Conservation (phyloP, 2,797 vertebrate species). For the Poliocrania exsul region DNA sequence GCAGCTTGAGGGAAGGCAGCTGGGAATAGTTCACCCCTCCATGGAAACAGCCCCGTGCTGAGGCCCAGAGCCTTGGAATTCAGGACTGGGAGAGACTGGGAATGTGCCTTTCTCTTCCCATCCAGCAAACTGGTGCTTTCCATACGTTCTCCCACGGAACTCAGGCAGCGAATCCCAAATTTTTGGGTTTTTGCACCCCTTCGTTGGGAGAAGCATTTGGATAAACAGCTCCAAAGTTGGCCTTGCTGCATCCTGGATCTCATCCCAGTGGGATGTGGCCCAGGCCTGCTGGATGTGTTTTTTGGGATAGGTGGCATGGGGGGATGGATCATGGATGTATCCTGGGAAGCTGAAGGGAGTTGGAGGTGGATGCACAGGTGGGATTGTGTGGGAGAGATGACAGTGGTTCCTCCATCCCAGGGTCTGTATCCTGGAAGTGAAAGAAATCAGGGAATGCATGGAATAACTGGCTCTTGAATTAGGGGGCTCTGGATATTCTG, state of each 20-base stretch:
- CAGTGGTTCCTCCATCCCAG: background rate
- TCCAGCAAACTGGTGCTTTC: background rate
- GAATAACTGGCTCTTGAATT: background rate
- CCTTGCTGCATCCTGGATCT: background rate
- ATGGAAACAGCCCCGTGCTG: background rate
- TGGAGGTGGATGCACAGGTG: fast-evolving
- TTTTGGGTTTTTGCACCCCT: background rate
- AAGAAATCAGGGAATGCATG: background rate
- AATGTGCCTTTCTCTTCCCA: background rate
- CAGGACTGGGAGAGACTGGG: background rate
- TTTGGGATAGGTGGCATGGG: fast-evolving
- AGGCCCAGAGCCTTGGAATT: background rate
- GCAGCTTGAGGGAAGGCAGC: conserved; percentile 23
- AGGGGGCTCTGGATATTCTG: fast-evolving
- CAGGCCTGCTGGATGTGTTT: background rate
- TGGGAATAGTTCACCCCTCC: background rate
- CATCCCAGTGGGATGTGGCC: fast-evolving
- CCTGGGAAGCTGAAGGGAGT: background rate
- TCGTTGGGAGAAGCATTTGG: background rate
- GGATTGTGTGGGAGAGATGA: background rate
- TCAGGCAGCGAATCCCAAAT: fast-evolving
- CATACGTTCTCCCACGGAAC: fast-evolving
- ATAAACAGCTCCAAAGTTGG: background rate
- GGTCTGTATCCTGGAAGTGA: background rate
- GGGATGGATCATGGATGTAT: fast-evolving